phyloP scores from a whole-genome alignment of 2,888 invertebrate genomes.

The Leptopilina syphax region DNA sequence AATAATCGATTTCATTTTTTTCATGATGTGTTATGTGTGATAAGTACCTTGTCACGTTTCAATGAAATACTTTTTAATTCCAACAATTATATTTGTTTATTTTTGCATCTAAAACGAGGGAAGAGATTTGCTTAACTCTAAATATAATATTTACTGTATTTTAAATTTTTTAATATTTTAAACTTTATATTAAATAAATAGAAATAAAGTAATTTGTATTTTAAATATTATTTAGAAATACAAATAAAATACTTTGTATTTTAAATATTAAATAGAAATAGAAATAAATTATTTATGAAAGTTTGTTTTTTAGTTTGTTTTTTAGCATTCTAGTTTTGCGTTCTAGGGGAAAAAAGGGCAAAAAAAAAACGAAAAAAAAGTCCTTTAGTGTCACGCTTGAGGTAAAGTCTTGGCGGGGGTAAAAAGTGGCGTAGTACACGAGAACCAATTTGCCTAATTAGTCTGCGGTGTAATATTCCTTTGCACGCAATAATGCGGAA shows the following conservation, averaged over 20 bases:
- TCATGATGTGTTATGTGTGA: background rate
- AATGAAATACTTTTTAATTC: constrained; percentile 1
- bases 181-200: too few species aligned
- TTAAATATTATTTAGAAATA: background rate
- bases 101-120: background rate
- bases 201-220: too few species aligned
- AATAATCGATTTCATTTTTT: constrained; percentile 18
- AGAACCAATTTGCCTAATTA: constrained; percentile 42
- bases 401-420: constrained; percentile 12
- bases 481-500: constrained; percentile 41
- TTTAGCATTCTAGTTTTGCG: background rate
- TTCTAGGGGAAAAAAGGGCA: background rate
- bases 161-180: too few species aligned
- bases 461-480: constrained; percentile 39
- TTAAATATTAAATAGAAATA: background rate
- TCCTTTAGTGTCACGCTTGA: constrained; percentile 35
- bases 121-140: too few species aligned
- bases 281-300: constrained; percentile 3
- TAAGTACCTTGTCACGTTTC: constrained; percentile 26
- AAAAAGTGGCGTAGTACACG: constrained; percentile 37
- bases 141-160: too few species aligned
- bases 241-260: background rate
- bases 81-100: background rate
- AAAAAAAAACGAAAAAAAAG: constrained; percentile 18
- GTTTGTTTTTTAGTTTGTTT: background rate